Base-by-base conservation (phyloP, 2,113 vertebrate species). In the Neoarius graeffei region DNA sequence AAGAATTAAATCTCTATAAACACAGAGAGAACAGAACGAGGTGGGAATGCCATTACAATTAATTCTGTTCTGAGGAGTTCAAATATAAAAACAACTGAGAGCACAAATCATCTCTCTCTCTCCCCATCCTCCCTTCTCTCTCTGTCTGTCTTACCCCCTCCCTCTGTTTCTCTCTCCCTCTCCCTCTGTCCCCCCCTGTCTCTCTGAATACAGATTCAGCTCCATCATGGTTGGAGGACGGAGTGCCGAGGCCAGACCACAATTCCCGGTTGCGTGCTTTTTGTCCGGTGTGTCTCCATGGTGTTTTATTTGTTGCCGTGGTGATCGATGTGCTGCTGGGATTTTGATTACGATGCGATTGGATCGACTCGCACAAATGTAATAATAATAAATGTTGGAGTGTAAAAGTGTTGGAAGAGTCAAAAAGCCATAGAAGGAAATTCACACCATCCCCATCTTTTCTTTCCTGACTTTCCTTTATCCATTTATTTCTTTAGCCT, bases 51-150 rank as follows among this genome's bases (percentile, higher is more conserved):
- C 35, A 42, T 42, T 42, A 42, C 35, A 42, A 42, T 42, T 42
- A 42, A 42, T 42, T 42, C 35, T 42, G 35, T 42, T 42, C 35
- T 42, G 35, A 42, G 35, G 35, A 42, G 35, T 42, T 42, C 35
- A 42, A 42, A 42, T 42, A 42, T 42, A 42, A 42, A 42, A 42
- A 42, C 35, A 42, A 42, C 35, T 42, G 35, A 42, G 35, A 42
- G 35, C 35, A 42, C 35, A 42, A 42, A 42, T 27, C 13, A 13
- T 81, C 27, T 84, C 25, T 71, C 81, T 85, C 88, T 92, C 91
- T 91, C 92, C 93, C 91, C 86, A 91, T 92, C 90, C 92, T n/a
- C 9, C 35, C 1, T 2, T 52, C 7, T 19, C 14, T 8, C 15
- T 8, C 23, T 27, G 27, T 30, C 27, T 17, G 14, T 20, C 27